Evolutionary conservation across 2,797 vertebrate species (phyloP), one percentile per base, ranked within the genome.

Genomic region (Sebastolobus alascanus): DNA sequence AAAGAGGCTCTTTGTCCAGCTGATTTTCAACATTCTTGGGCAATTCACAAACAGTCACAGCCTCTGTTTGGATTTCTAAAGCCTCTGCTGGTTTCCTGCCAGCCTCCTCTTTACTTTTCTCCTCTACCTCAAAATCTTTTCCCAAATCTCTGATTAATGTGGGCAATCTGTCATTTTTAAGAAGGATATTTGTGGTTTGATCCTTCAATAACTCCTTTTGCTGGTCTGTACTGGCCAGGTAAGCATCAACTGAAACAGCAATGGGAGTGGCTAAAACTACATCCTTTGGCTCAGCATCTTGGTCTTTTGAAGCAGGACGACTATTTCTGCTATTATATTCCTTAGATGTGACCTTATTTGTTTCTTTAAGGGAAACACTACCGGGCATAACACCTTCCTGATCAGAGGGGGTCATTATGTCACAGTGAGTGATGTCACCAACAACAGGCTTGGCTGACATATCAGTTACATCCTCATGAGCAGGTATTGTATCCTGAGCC

Each of bases 1-100:
- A 91, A 89, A 93, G 79, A 77, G 83, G n/a, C 77, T 89, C 90
- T 91, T 92, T 94, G 85, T 94, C 69, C 68, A 13, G 37, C 58
- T 81, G 75, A 73, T 83, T 88, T 83, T 91, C 84, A 84, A 77
- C 87, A 89, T 93, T 93, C 84, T 92, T 89, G 66, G 75, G 77
- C 13, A 64, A 29, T 84, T 90, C 85, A 69, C 60, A 69, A 88
- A 88, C 87, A 93, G 79, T 72, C 61, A 56, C 73, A 59, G 80
- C 31, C 82, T 89, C 76, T 89, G 90, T 89, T 75, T 86, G 75
- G 79, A 68, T 59, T 60, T 50, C 79, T 63, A 86, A 79, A 82
- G 68, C 75, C 54, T 87, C 67, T 61, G 50, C 64, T 77, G 68
- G 16, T 54, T 90, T 86, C 43, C 31, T 87, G 73, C 77, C 86